Evolutionary conservation across 2,888 invertebrate species (phyloP).

Genomic region (Troides aeacus): DNA sequence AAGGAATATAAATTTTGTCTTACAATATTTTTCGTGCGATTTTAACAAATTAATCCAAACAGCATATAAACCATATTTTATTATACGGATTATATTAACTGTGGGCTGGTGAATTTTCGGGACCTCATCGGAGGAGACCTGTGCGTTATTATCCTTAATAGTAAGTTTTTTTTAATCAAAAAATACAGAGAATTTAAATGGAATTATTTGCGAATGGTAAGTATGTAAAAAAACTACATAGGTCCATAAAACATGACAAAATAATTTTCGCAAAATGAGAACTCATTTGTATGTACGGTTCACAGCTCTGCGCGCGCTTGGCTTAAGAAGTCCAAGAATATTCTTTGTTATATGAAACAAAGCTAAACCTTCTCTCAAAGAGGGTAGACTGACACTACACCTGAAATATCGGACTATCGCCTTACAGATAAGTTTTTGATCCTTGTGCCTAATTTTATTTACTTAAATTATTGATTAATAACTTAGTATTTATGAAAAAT

Average conservation of each 20-base stretch:
- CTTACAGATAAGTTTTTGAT: conserved; percentile 21
- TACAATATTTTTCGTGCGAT: too few species aligned
- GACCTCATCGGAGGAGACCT: neutral
- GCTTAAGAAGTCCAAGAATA: conserved; percentile 11
- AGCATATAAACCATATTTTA: neutral
- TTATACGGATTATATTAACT: too few species aligned
- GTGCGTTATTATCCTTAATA: neutral
- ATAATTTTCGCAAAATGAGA: conserved; percentile 1
- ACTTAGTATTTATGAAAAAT: neutral
- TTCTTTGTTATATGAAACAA: conserved; percentile 5
- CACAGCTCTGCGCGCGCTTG: conserved; percentile 27
- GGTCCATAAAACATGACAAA: neutral
- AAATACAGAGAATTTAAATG: too few species aligned
- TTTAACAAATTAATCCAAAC: neutral
- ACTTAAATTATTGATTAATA: conserved; percentile 6
- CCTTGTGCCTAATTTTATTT: neutral
- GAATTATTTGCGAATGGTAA: conserved; percentile 30
- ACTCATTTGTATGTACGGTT: conserved; percentile 28
- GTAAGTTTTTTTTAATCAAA: too few species aligned
- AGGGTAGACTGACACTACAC: conserved; percentile 16
- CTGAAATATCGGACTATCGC: conserved; percentile 13
- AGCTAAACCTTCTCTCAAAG: conserved; percentile 11
- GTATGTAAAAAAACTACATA: neutral
- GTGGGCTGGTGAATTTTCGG: conserved; percentile 49
- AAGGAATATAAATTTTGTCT: too few species aligned